Base-by-base conservation (phyloP, 2,113 vertebrate species). In the Prunella himalayana region DNA sequence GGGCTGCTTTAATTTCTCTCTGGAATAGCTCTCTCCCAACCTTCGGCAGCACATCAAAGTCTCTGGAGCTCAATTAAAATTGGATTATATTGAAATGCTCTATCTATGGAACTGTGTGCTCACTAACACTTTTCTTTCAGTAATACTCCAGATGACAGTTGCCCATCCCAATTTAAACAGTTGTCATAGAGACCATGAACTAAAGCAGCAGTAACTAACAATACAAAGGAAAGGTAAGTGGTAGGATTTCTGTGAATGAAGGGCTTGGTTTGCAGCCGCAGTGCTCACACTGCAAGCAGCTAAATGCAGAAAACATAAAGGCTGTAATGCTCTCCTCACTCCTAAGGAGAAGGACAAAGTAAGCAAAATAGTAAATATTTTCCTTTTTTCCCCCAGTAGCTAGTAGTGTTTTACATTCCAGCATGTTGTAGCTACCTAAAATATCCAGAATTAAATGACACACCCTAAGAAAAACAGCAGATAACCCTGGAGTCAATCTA, bases 21-120 rank as follows among this genome's bases (percentile, higher is more conserved):
- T 98, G 99, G 99, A 99, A 99, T 99, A 99, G 98, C 98, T 98
- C 98, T 97, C 97, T 97, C 95, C 98, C 98, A 98, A 98, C 99
- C 99, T 99, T 98, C 98, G 86, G 98, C 98, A 98, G 98, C 98
- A 98, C 98, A 98, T 98, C 98, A 98, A 98, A 99, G 98, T 99
- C 99, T 99, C 99, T 98, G 98, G 99, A 99, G 99, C 98, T 99
- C 99, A 99, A 99, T 99, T 99, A 99, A 99, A 99, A 99, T 98
- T 99, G 99, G 99, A 99, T 99, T 99, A 99, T 98, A 99, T 98
- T 98, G 98, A 99, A 99, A 99, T 98, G 98, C 98, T 98, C 98
- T 98, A 98, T 98, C 98, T 98, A 98, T 98, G 98, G 98, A 98
- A 97, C 97, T 97, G 97, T 96, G 97, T 96, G 98, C 98, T 99